A percentile compares a stretch with the other conserved stretches of the same genome.
These are phyloP conservation scores for Branchinecta sandiegonensis DNA, from an alignment of 2,888 invertebrate species.

Conservation along the genomic window DNA sequence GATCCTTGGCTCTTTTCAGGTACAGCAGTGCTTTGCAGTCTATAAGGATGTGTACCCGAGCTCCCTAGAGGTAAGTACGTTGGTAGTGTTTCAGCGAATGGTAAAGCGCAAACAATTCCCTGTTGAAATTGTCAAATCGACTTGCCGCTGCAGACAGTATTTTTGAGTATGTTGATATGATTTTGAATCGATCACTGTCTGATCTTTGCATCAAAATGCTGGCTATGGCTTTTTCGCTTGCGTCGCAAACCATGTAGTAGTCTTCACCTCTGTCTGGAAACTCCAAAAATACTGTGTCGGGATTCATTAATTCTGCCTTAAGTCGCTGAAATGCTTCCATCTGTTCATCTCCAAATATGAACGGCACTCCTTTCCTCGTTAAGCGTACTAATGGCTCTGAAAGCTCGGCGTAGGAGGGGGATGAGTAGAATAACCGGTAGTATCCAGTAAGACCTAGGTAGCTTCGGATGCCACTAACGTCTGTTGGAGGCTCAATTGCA, in stretches of 20 bases:
- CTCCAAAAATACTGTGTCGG: not conserved
- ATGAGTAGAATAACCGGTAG: not conserved
- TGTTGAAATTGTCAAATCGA: no score
- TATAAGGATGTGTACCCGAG: no score
- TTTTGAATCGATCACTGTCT: not conserved
- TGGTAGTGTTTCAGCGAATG: no score
- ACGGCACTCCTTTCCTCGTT: not conserved
- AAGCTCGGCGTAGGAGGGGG: not conserved
- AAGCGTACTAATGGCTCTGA: not conserved
- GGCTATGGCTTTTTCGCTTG: not conserved
- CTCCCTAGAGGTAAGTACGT: no score
- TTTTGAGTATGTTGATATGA: not conserved
- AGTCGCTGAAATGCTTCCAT: not conserved
- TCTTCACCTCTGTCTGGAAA: not conserved
- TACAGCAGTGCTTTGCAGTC: not conserved
- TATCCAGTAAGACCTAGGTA: not conserved
- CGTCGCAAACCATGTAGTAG: not conserved
- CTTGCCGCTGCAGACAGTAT: not conserved
- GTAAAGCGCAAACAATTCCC: no score
- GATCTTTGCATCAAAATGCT: not conserved
- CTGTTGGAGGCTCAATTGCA: not conserved
- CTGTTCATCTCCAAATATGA: not conserved
- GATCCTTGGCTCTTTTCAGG: not conserved
- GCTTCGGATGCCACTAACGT: not conserved
- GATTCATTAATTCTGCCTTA: not conserved